Evolutionary conservation across 2,888 invertebrate genomes (phyloP), one percentile per base, ranked within the genome.

Genomic region (Stenurella melanura): DNA sequence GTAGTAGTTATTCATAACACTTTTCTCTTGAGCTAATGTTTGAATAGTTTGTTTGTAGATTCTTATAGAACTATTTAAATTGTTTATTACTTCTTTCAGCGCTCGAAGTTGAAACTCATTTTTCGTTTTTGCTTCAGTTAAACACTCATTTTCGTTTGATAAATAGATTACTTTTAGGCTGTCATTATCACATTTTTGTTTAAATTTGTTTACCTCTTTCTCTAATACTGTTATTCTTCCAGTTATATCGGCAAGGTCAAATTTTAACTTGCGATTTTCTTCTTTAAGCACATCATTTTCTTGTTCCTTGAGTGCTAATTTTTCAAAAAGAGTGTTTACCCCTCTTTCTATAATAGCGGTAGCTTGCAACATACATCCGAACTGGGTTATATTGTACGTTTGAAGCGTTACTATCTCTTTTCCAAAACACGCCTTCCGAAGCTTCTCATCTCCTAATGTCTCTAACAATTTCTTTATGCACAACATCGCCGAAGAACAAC

Each of bases 341-440:
- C 76, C 75, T 0, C 75, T 77, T 72, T 83, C 82, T 30, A 84
- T 74, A 2, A 76, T 73, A 3, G 79, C 75, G n/a, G 84, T 81
- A 7, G 81, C 80, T 76, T 81, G 80, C 19, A 83, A 38, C 84
- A 84, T 84, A 64, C 83, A 80, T 34, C 84, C 84, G 66, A 84
- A 84, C 21, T 84, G 84, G 6, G 84, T 84, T 58, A 83, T 78
- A 58, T 83, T 80, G 54, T 79, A 82, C 18, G 82, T 77, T 63
- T 78, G 78, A 15, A 75, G 76, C 26, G 73, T 70, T 18, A 63
- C 11, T 11, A 80, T 50, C 73, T 79, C 7, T 54, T 54, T 67
- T 0, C 21, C n/a, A 26, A 9, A n/a, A 18, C n/a, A 54, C 9
- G 15, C 1, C 1, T 18, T 42, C n/a, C 21, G 11, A 64, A 42